These are phyloP conservation scores for Zaprionus nigranus DNA, from an alignment of 1,140 invertebrate genomes.

Conservation along the genomic window DNA sequence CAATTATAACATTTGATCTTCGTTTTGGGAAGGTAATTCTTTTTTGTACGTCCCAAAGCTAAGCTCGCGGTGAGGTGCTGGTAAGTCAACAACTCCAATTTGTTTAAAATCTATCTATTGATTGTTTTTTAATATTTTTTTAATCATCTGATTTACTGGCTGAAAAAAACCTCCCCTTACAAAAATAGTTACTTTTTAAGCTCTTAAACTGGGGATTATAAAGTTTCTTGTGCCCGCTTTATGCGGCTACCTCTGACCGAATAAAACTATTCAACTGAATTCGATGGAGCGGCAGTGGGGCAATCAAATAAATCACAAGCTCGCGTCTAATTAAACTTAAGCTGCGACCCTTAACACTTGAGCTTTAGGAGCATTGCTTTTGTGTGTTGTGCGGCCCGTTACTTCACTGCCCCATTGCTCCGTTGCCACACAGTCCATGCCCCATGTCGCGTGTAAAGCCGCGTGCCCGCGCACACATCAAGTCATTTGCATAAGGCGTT, in stretches of 20 bases:
- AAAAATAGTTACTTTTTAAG: background rate
- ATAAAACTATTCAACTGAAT: conserved; percentile 23
- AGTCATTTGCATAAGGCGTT: conserved; percentile 75
- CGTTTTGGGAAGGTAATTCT: too few relatives aligned
- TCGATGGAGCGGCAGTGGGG: conserved; percentile 25
- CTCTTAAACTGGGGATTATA: background rate
- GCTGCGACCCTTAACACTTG: conserved; percentile 79
- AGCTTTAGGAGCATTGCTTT: conserved; percentile 57
- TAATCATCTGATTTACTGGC: too few relatives aligned
- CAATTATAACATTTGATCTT: too few relatives aligned
- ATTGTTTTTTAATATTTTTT: too few relatives aligned
- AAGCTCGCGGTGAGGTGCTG: too few relatives aligned
- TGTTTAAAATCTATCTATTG: too few relatives aligned
- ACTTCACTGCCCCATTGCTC: background rate
- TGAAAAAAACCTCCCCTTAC: too few relatives aligned
- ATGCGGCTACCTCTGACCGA: background rate
- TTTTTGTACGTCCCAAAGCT: too few relatives aligned
- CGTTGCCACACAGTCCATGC: background rate
- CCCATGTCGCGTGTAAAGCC: conserved; percentile 24
- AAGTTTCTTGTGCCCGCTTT: too few relatives aligned
- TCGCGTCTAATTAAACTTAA: conserved; percentile 79
- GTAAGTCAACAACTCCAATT: too few relatives aligned
- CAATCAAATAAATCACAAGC: conserved; percentile 78
- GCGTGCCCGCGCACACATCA: conserved; percentile 50
- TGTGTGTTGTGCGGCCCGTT: conserved; percentile 10